These are phyloP conservation scores for Pyrocephalus nanus DNA, from an alignment of 2,797 vertebrate species.

Conservation along the genomic window DNA sequence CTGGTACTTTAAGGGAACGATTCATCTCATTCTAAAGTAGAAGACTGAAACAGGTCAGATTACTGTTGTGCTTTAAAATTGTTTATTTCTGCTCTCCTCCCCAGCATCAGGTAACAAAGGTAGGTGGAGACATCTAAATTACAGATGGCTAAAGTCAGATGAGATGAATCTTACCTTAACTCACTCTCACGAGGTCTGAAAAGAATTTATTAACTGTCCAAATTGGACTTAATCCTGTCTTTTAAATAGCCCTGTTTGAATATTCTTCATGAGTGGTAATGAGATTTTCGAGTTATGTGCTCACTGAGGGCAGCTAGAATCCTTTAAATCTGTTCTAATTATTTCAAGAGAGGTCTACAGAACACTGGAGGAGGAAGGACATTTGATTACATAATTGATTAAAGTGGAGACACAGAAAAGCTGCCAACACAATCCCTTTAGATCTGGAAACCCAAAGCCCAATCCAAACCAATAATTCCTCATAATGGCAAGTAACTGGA, in stretches of 20 bases:
- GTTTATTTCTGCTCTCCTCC: too few species aligned
- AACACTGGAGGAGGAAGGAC: neutral
- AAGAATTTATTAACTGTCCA: neutral
- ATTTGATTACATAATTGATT: conserved; percentile 33
- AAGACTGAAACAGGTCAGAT: neutral
- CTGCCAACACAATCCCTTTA: conserved; percentile 32
- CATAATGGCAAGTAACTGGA: neutral
- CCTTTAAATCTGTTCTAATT: conserved; percentile 38
- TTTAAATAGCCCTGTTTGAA: conserved; percentile 13
- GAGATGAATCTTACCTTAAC: neutral
- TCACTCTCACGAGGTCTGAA: neutral
- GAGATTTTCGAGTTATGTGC: conserved; percentile 3
- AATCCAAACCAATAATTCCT: neutral
- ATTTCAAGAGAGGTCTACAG: conserved; percentile 25
- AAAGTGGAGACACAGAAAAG: conserved; percentile 16
- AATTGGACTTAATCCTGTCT: neutral
- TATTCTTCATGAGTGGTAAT: neutral
- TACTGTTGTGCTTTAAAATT: neutral
- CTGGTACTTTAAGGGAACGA: neutral
- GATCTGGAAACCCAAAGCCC: neutral
- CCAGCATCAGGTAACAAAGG: neutral
- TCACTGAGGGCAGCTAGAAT: neutral
- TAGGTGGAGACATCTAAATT: neutral
- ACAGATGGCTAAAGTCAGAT: neutral
- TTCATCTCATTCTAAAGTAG: neutral